A percentile compares a stretch with the other conserved stretches of the same genome.
phyloP scores from a whole-genome alignment of 2,113 vertebrate species.

The Oxygymnocypris stewartii region DNA sequence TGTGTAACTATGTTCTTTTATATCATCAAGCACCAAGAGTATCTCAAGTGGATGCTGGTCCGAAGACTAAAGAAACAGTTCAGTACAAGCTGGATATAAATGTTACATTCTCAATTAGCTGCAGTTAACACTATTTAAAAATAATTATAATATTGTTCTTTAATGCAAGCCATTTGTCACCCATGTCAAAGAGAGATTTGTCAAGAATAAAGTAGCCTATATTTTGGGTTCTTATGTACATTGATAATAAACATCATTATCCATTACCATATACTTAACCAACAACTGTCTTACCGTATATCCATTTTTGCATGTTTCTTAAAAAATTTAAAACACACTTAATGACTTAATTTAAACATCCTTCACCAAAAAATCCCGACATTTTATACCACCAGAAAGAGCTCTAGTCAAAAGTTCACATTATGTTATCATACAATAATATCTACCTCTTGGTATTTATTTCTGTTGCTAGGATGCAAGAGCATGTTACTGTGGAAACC shows the following conservation, averaged over 20 bases:
- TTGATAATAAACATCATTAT: neutral
- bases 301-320: neutral
- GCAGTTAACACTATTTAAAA: too few relatives aligned
- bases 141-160: neutral
- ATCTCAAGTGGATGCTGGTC: neutral
- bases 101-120: neutral
- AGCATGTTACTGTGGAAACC: slow-evolving; percentile 39
- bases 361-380: neutral
- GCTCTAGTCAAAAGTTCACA: neutral
- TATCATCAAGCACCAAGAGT: neutral
- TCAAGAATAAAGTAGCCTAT: neutral
- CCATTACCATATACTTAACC: neutral
- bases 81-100: neutral
- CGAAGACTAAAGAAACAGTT: neutral
- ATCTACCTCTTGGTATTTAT: neutral
- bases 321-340: too few relatives aligned
- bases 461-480: slow-evolving; percentile 36
- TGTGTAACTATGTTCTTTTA: neutral
- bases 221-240: neutral
- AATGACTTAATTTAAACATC: too few relatives aligned
- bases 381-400: neutral
- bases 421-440: neutral
- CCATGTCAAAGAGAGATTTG: neutral
- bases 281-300: neutral
- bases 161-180: neutral